Percentiles rank a stretch among this genome's conserved stretches.
Evolutionary conservation across 2,888 invertebrate genomes (phyloP).

Genomic region (Melipona bicolor): DNA sequence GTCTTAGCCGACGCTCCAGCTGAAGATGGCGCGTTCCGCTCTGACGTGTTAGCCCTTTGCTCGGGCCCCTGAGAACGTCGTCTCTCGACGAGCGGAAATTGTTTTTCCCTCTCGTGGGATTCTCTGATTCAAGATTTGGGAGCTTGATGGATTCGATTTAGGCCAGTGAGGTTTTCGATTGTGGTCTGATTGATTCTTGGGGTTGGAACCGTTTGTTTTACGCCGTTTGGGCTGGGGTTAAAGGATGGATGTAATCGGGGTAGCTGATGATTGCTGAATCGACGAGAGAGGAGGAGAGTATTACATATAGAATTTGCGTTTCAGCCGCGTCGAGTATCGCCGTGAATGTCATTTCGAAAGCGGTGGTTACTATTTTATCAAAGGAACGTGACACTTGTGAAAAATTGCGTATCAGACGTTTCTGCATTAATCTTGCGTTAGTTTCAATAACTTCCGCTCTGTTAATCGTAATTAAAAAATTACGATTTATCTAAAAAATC

Average conservation of each 20-base stretch:
- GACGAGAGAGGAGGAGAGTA: neutral
- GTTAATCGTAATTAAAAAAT: no score
- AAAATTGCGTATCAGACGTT: no score
- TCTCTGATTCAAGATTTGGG: neutral
- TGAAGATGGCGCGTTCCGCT: no score
- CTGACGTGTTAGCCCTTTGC: neutral
- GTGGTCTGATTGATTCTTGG: neutral
- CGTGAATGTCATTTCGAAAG: neutral
- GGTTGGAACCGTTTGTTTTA: neutral
- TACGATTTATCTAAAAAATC: no score
- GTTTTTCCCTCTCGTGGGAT: neutral
- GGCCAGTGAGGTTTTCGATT: neutral
- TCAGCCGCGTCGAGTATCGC: neutral
- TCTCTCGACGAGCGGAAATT: neutral
- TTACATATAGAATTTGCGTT: neutral
- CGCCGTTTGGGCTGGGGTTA: neutral
- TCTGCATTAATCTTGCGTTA: no score
- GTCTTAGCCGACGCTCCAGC: no score
- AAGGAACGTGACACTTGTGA: no score
- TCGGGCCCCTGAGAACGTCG: neutral
- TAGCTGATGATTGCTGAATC: neutral
- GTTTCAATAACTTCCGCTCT: no score
- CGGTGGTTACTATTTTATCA: neutral
- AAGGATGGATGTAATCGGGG: neutral
- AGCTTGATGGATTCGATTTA: neutral